These are phyloP conservation scores for Trichoplusia ni DNA, from an alignment of 1,140 invertebrate genomes.

Conservation along the genomic window DNA sequence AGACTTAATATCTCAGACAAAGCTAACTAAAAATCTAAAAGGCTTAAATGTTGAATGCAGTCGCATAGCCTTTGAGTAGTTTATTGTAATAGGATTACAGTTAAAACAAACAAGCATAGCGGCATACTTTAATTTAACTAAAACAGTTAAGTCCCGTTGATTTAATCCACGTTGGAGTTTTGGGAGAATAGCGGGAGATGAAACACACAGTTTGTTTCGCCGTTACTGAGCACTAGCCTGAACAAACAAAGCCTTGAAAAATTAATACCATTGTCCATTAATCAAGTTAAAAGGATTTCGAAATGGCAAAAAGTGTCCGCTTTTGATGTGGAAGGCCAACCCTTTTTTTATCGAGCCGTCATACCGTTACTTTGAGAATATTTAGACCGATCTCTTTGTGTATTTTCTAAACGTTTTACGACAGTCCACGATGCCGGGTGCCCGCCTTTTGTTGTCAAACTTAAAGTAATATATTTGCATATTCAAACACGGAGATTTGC, in stretches of 20 bases:
- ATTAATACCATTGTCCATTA: constrained; percentile 72
- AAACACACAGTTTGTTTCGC: constrained; percentile 35
- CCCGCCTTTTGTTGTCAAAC: constrained; percentile 47
- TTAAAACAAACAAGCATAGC: background rate
- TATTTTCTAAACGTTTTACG: constrained; percentile 69
- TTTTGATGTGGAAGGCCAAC: constrained; percentile 55
- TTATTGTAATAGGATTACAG: background rate
- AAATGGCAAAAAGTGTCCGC: constrained; percentile 59
- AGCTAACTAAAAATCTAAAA: too few species aligned
- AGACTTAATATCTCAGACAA: too few species aligned
- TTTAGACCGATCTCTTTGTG: constrained; percentile 65
- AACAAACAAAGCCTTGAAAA: constrained; percentile 54
- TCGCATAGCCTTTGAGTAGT: background rate
- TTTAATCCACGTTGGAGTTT: constrained; percentile 7
- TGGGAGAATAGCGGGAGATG: constrained; percentile 25
- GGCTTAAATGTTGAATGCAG: too few species aligned
- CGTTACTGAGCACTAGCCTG: constrained; percentile 55
- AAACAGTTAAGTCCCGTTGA: constrained; percentile 19
- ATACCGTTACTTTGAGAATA: constrained; percentile 63
- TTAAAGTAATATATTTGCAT: constrained; percentile 68
- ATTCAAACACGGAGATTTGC: constrained; percentile 64
- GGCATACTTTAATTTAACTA: background rate
- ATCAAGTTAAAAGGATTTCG: constrained; percentile 73
- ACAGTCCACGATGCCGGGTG: constrained; percentile 47
- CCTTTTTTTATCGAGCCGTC: constrained; percentile 63